Evolutionary conservation across 1,140 invertebrate genomes (phyloP).

Genomic region (Daktulosphaira vitifoliae): DNA sequence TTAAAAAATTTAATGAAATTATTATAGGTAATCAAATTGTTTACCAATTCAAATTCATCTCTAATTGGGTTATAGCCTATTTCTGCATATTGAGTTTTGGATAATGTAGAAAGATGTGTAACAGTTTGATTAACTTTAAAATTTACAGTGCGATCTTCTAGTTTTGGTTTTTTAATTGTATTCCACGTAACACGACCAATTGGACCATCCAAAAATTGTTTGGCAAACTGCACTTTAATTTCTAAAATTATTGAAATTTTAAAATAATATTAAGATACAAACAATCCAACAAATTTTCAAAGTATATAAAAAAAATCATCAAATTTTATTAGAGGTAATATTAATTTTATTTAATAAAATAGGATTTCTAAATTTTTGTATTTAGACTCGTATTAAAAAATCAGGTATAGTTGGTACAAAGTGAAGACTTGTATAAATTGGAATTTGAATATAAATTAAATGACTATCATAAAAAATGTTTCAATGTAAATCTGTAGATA

Average conservation of each 20-base stretch:
- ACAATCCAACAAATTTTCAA: too few species aligned
- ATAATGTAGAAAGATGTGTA: slow-evolving; percentile 7
- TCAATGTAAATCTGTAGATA: too few species aligned
- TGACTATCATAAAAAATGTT: too few species aligned
- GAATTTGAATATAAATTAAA: too few species aligned
- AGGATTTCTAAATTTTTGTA: too few species aligned
- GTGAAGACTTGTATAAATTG: too few species aligned
- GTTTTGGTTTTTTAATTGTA: not conserved
- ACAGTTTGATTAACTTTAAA: slow-evolving; percentile 1
- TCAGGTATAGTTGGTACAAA: too few species aligned
- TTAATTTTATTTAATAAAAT: too few species aligned
- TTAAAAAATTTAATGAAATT: not conserved
- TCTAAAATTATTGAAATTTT: slow-evolving; percentile 1
- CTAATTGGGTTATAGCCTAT: slow-evolving; percentile 17
- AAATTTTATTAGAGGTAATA: too few species aligned
- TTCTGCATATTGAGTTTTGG: slow-evolving; percentile 22
- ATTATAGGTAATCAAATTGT: not conserved
- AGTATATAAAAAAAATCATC: too few species aligned
- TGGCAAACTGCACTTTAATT: slow-evolving; percentile 3
- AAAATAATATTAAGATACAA: too few species aligned
- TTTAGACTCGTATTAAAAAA: too few species aligned
- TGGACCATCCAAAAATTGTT: slow-evolving; percentile 19
- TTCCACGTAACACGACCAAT: slow-evolving; percentile 10
- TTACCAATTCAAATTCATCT: slow-evolving; percentile 31
- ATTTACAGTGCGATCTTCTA: slow-evolving; percentile 16